Evolutionary conservation across 2,797 vertebrate genomes (phyloP).

Genomic region (Bovichtus diacanthus): DNA sequence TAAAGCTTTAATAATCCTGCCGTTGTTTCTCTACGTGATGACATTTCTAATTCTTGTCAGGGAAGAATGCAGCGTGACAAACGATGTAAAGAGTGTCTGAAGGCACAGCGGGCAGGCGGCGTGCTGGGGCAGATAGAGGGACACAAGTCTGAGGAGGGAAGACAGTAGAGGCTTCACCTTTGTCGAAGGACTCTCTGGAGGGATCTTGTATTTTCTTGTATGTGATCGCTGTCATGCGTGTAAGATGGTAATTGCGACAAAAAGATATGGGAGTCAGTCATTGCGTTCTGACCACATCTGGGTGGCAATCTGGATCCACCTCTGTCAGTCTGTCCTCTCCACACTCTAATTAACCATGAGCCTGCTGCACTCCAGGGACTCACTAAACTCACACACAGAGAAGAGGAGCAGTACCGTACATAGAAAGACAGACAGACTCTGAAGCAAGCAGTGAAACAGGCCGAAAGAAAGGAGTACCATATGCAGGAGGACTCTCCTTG

Average conservation of each 20-base stretch:
- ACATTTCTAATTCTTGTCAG: constrained; percentile 75
- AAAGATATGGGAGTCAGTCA: not conserved
- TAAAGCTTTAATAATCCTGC: constrained; percentile 66
- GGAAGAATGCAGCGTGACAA: constrained; percentile 74
- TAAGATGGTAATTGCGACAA: constrained; percentile 21
- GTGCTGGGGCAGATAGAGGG: constrained; percentile 42
- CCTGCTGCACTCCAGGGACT: constrained; percentile 48
- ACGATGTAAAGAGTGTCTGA: constrained; percentile 58
- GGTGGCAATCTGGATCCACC: constrained; percentile 56
- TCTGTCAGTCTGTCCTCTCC: constrained; percentile 43
- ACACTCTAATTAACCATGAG: constrained; percentile 62
- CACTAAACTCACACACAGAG: constrained; percentile 23
- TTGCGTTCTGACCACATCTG: constrained; percentile 62
- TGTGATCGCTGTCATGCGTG: constrained; percentile 15
- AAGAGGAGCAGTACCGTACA: not conserved
- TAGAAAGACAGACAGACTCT: constrained; percentile 12
- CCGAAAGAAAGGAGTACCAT: constrained; percentile 13
- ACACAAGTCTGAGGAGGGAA: constrained; percentile 14
- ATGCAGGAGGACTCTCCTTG: constrained; percentile 38
- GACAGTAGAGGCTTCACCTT: constrained; percentile 35
- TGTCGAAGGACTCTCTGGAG: constrained; percentile 30
- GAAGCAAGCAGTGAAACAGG: constrained; percentile 16
- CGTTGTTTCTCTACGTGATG: constrained; percentile 68
- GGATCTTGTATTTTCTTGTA: constrained; percentile 23
- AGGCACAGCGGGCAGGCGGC: constrained; percentile 44